phyloP scores from a whole-genome alignment of 2,888 invertebrate species.

The Pseudanteris insignis region DNA sequence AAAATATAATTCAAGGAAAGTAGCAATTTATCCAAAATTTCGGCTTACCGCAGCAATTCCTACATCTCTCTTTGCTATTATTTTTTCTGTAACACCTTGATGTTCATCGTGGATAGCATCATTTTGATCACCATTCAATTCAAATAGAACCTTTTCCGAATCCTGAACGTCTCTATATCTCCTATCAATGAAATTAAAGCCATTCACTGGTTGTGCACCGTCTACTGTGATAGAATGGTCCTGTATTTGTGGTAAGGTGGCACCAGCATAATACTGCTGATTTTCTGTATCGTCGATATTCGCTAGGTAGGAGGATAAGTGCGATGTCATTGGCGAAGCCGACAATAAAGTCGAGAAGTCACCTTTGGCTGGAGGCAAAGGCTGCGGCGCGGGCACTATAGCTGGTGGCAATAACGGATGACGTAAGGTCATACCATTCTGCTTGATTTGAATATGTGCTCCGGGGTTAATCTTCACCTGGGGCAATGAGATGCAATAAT shows the following conservation, averaged over 20 bases:
- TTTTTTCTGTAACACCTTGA: not conserved
- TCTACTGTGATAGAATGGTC: slow-evolving; percentile 32
- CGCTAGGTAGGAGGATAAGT: slow-evolving; percentile 33
- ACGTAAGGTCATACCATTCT: slow-evolving; percentile 59
- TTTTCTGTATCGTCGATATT: slow-evolving; percentile 25
- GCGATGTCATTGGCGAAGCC: slow-evolving; percentile 8
- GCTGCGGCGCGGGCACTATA: slow-evolving; percentile 49
- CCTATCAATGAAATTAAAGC: slow-evolving; percentile 50
- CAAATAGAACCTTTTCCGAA: slow-evolving; percentile 48
- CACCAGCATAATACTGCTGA: slow-evolving; percentile 47
- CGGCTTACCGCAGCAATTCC: too few relatives aligned
- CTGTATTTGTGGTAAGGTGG: slow-evolving; percentile 44
- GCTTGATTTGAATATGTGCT: slow-evolving; percentile 55
- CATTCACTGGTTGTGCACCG: slow-evolving; percentile 31
- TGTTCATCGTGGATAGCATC: slow-evolving; percentile 18
- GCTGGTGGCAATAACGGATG: slow-evolving; percentile 55
- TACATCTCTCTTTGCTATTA: slow-evolving; percentile 2
- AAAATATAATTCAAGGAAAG: too few relatives aligned
- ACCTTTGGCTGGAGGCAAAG: slow-evolving; percentile 51
- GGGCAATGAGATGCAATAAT: slow-evolving; percentile 11
- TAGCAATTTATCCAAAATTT: too few relatives aligned
- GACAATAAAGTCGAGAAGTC: slow-evolving; percentile 1
- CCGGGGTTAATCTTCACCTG: slow-evolving; percentile 63
- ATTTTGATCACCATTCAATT: slow-evolving; percentile 36
- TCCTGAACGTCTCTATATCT: slow-evolving; percentile 56